Conservation (phyloP, 2,888 invertebrate genomes). For the Drosophila conformis region DNA sequence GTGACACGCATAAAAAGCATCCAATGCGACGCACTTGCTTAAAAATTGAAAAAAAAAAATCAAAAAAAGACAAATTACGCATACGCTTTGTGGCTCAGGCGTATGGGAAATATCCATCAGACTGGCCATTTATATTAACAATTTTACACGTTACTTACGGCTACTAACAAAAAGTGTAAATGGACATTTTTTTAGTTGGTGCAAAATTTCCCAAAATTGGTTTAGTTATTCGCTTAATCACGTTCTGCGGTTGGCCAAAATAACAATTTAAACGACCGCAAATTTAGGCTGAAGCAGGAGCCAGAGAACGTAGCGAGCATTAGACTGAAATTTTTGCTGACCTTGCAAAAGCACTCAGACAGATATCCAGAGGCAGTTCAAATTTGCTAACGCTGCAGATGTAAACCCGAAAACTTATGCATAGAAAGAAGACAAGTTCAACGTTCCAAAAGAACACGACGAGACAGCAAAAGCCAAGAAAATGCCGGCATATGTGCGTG, state of each 20-base stretch:
- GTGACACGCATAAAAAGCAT: slow-evolving; percentile 15
- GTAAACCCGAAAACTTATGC: slow-evolving; percentile 46
- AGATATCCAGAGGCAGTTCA: slow-evolving; percentile 48
- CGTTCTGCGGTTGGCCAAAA: slow-evolving; percentile 52
- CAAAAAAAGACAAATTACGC: slow-evolving; percentile 13
- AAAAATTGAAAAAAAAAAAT: slow-evolving; percentile 19
- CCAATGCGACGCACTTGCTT: slow-evolving; percentile 21
- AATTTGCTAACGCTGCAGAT: slow-evolving; percentile 59
- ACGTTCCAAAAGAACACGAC: slow-evolving; percentile 71
- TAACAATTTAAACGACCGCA: slow-evolving; percentile 30
- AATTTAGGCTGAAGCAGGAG: slow-evolving; percentile 4
- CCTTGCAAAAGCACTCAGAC: slow-evolving; percentile 66
- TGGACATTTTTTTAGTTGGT: not conserved
- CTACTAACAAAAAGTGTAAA: slow-evolving; percentile 9
- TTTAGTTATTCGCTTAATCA: slow-evolving; percentile 62
- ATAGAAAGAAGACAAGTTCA: slow-evolving; percentile 60
- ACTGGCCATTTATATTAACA: slow-evolving; percentile 59
- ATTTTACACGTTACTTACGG: slow-evolving; percentile 35
- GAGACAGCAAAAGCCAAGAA: slow-evolving; percentile 62
- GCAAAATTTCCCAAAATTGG: slow-evolving; percentile 46
- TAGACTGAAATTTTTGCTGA: slow-evolving; percentile 42
- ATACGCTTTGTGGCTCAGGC: slow-evolving; percentile 21
- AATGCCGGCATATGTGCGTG: slow-evolving; percentile 46
- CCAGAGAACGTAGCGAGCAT: not conserved
- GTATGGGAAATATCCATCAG: slow-evolving; percentile 18